phyloP scores from a whole-genome alignment of 2,888 invertebrate species.

The Acrobasis suavella region DNA sequence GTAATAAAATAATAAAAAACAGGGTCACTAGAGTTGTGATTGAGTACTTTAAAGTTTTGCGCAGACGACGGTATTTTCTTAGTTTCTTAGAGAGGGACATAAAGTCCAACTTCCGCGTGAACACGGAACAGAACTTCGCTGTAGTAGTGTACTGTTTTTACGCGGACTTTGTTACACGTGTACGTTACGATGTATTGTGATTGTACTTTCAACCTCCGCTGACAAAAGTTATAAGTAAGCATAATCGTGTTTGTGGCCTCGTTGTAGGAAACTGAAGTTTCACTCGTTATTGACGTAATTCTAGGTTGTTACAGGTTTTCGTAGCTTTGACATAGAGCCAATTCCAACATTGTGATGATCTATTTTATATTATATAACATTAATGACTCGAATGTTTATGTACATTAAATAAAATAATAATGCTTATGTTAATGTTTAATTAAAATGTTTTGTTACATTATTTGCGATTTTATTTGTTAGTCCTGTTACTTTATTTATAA shows the following conservation, averaged over 20 bases:
- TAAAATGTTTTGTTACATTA: slow-evolving; percentile 30
- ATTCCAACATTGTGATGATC: slow-evolving; percentile 30
- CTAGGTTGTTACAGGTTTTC: slow-evolving; percentile 7
- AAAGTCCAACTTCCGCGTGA: too few relatives aligned
- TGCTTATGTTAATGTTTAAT: slow-evolving; percentile 27
- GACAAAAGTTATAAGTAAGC: too few relatives aligned
- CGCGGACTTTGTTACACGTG: too few relatives aligned
- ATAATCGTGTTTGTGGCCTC: neutral
- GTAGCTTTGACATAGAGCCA: slow-evolving; percentile 13
- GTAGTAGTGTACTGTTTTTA: too few relatives aligned
- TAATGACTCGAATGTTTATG: slow-evolving; percentile 18
- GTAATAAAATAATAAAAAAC: slow-evolving; percentile 22
- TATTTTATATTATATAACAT: slow-evolving; percentile 9
- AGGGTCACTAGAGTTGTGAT: slow-evolving; percentile 30
- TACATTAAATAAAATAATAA: slow-evolving; percentile 17
- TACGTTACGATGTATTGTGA: too few relatives aligned
- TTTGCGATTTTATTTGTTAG: slow-evolving; percentile 33
- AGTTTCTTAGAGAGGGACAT: too few relatives aligned
- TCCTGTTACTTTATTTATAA: slow-evolving; percentile 20
- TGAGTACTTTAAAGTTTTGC: slow-evolving; percentile 2
- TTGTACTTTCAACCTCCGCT: too few relatives aligned
- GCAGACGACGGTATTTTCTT: too few relatives aligned
- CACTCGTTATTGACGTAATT: slow-evolving; percentile 4
- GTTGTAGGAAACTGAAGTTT: slow-evolving; percentile 6
- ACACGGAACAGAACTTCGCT: too few relatives aligned